Conservation (phyloP, 2,888 invertebrate species). For the Brachyptera putata region DNA sequence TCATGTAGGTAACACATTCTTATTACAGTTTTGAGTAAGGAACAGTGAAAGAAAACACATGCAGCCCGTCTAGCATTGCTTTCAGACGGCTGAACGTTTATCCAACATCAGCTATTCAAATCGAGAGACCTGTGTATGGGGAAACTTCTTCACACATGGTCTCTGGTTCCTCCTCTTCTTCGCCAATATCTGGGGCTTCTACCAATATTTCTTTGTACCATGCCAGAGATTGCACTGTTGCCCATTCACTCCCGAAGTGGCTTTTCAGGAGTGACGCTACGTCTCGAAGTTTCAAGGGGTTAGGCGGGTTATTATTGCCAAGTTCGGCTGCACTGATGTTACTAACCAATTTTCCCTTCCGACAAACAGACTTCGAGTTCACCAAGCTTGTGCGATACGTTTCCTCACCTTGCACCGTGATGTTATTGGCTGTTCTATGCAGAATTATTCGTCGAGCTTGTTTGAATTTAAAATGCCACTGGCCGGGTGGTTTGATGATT, state of each 20-base stretch:
- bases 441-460: conserved; percentile 29
- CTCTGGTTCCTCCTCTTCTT: no score
- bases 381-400: neutral
- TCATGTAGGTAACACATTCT: no score
- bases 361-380: neutral
- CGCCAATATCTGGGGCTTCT: no score
- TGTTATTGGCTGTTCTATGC: neutral
- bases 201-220: neutral
- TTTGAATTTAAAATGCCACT: conserved; percentile 35
- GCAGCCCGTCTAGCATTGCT: no score
- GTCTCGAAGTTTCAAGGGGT: neutral
- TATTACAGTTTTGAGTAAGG: no score
- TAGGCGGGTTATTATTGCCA: neutral
- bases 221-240: neutral
- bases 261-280: neutral
- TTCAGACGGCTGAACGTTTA: no score
- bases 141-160: no score
- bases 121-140: no score
- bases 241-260: neutral
- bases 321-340: neutral
- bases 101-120: no score
- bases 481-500: conserved; percentile 32
- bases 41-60: no score
- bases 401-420: neutral
- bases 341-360: neutral